Evolutionary conservation across 1,140 invertebrate genomes (phyloP).

Genomic region (Pygmarrhopalites habei): DNA sequence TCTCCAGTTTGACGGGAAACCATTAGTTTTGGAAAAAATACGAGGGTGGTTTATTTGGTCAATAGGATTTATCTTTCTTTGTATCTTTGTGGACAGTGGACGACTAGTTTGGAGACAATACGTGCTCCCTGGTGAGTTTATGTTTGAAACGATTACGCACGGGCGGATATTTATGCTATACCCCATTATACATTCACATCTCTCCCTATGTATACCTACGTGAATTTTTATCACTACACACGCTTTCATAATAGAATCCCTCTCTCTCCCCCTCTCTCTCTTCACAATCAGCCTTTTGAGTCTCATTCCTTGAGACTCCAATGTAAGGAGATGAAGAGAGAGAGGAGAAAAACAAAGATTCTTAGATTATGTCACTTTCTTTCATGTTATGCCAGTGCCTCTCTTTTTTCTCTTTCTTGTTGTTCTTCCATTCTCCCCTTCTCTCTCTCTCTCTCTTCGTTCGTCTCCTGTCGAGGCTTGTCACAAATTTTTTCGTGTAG

Average conservation of each 20-base stretch:
- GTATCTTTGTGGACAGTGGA: conserved; percentile 17
- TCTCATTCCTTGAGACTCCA: no score
- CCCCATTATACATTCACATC: neutral
- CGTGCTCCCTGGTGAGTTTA: conserved; percentile 9
- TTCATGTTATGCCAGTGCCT: no score
- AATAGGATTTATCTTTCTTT: conserved; percentile 15
- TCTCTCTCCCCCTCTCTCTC: no score
- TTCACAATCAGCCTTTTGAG: no score
- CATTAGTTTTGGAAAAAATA: conserved; percentile 13
- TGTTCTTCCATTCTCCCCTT: no score
- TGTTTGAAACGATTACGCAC: conserved; percentile 12
- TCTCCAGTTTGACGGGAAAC: neutral
- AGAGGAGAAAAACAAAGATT: no score
- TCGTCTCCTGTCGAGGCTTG: neutral
- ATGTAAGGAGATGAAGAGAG: no score
- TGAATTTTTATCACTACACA: no score
- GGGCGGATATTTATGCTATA: conserved; percentile 6
- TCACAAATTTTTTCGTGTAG: neutral
- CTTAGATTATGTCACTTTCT: no score
- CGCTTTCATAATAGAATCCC: no score
- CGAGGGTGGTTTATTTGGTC: conserved; percentile 19
- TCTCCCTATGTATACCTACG: neutral
- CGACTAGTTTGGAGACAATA: conserved; percentile 10
- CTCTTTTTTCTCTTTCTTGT: no score
- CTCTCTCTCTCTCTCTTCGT: neutral